Base-by-base conservation (phyloP, 2,797 vertebrate species). In the Florisuga fusca region DNA sequence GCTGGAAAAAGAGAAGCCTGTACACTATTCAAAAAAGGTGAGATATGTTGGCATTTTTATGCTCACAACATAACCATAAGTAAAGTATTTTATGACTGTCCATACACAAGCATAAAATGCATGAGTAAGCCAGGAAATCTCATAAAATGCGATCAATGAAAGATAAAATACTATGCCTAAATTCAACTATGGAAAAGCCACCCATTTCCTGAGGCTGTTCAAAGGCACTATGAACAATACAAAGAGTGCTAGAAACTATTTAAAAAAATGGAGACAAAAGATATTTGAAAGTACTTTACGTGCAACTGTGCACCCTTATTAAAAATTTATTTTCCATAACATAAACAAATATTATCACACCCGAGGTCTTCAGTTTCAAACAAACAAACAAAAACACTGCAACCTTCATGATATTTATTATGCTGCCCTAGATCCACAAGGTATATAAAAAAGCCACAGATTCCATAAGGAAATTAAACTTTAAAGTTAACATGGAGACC, bases 61-160 rank as follows among this genome's bases (percentile, higher is more conserved):
- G 29, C 12, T 76, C 20, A 63, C 46, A 89, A 45, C 10, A 19
- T 25, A 68, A 74, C 38, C 67, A 2, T 21, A 66, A 84, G 25
- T 59, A 84, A 95, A 76, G 22, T 17, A 25, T 46, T 84, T 81
- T 48, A 86, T 72, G 26, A 27, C 21, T 48, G 75, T 57, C 61
- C 50, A 67, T 8, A 89, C 46, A 25, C 61, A 90, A 90, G 64
- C 23, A 79, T 71, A 73, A 94, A 93, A 90, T 41, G 54, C 78
- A 54, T 61, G 41, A 89, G 25, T 64, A 89, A 90, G n/a, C n/a
- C 75, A 89, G 64, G 72, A 92, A 89, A 93, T 72, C 68, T 67
- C 61, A 74, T 22, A 78, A 84, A 84, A 61, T 54, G 21, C 0
- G 1, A 87, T 83, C 57, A 79, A 7, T 80, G 57, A 68, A 92